Base-by-base conservation (phyloP, 2,888 invertebrate genomes). In the Drepanosiphum platanoidis region DNA sequence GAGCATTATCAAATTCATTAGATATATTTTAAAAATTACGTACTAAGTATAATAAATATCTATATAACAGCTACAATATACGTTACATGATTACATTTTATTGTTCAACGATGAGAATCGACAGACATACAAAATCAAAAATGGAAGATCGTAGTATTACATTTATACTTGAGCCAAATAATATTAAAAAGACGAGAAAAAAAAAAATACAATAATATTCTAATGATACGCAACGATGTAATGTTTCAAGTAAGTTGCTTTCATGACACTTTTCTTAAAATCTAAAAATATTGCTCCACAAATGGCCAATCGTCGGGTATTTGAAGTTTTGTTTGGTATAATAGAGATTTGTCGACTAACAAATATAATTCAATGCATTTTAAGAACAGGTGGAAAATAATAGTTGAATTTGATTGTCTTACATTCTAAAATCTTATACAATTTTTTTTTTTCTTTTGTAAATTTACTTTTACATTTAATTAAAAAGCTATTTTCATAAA, bases 91-190 rank as follows among this genome's bases (percentile, higher is more conserved):
- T 82, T 82, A 82, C 13, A 71, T 70, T 80, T 79, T 70, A 70
- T 70, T 71, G 30, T 58, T 84, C 66, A 84, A 84, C 22, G 4
- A 74, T 74, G 66, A 83, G 66, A 75, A 83, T 74, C 52, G 66
- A 84, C 27, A 66, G 27, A 75, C 46, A 75, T 42, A 83, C 61
- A 74, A 74, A 74, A 84, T 66, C 75, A 84, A 84, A 75, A 75
- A 75, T 84, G 83, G 74, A 84, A 84, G 83, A 84, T 84, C 83
- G 46, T 75, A 74, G 66, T 66, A 75, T 84, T 84, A 84, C 61
- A 83, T 52, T 72, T 72, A 84, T 75, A 84, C 66, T 84, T 84
- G 83, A 84, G 83, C 83, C 83, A 84, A 84, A 84, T 75, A 75
- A 84, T 74, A 66, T 74, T 84, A 36, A 68, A 74, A 75, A 84